Base-by-base conservation (phyloP, 2,888 invertebrate species). In the Drosophila birchii region DNA sequence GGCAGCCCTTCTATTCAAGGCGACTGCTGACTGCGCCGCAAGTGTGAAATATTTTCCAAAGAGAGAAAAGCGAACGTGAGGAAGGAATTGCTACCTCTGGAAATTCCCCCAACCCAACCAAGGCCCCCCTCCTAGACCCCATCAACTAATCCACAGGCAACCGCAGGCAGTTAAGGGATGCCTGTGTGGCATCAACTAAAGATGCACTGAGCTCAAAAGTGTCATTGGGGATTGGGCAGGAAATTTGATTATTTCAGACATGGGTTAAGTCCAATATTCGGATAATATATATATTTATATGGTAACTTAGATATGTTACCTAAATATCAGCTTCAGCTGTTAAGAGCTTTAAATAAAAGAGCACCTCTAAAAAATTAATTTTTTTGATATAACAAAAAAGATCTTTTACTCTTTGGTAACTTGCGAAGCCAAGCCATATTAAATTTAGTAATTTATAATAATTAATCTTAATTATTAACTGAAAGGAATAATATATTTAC, bases 1-100 rank as follows among this genome's bases (percentile, higher is more conserved):
- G 61, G 62, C 55, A 72, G 47, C 55, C 47, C 59, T 59, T 56
- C 75, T 53, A 74, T 74, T 74, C 75, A 74, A 74, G 57, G 66
- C 58, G 67, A 74, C 73, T 75, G 73, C 73, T 73, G 75, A 74
- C 75, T 74, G 67, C 36, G 75, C 67, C 74, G 67, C 74, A 74
- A 75, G 75, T 74, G 74, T 67, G 74, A 74, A 74, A 75, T 74
- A 75, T 74, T 74, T 74, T 41, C 64, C 56, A 51, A 38, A 45
- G 59, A 53, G 72, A 53, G 71, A 45, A 61, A 51, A 36, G 49
- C 36, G 51, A 62, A 73, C 74, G 74, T 74, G 75, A 44, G 45
- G n/a, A 16, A 39, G 39, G 71, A 23, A 66, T 66, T 51, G 68
- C 67, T 38, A 36, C 36, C 34, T 41, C 29, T 16, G 26, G 16